Evolutionary conservation across 1,140 invertebrate genomes (phyloP).

Genomic region (Diorhabda carinulata): DNA sequence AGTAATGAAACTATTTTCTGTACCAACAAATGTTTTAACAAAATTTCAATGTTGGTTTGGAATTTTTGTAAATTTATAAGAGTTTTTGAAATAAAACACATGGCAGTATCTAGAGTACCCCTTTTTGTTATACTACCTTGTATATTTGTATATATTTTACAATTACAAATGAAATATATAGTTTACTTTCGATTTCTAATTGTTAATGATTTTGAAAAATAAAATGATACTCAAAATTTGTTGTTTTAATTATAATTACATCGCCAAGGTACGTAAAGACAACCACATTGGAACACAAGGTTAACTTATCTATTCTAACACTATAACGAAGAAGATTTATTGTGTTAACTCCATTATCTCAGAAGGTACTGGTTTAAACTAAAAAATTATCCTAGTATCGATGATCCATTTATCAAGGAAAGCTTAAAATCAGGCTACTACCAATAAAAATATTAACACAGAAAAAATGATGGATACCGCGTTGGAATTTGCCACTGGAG

Average conservation of each 20-base stretch:
- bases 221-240: background rate
- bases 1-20: conserved; percentile 11
- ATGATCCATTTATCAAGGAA: too few species aligned
- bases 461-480: too few species aligned
- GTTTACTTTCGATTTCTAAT: conserved; percentile 2
- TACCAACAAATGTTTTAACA: background rate
- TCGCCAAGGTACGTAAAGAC: too few species aligned
- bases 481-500: too few species aligned
- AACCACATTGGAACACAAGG: too few species aligned
- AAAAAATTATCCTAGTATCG: too few species aligned
- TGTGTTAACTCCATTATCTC: too few species aligned
- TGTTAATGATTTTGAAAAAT: conserved; percentile 3
- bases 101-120: conserved; percentile 7
- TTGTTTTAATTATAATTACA: background rate
- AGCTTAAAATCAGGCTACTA: too few species aligned
- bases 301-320: too few species aligned
- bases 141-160: conserved; percentile 12
- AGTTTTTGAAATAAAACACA: conserved; percentile 5
- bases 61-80: conserved; percentile 5
- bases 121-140: conserved; percentile 4
- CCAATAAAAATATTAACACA: too few species aligned
- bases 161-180: conserved; percentile 3
- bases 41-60: conserved; percentile 1
- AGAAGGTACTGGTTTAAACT: too few species aligned
- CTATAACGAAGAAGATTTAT: too few species aligned